A percentile compares a stretch with the other conserved stretches of the same genome.
phyloP scores from a whole-genome alignment of 2,888 invertebrate genomes.

The Hirtodrosophila cameraria region DNA sequence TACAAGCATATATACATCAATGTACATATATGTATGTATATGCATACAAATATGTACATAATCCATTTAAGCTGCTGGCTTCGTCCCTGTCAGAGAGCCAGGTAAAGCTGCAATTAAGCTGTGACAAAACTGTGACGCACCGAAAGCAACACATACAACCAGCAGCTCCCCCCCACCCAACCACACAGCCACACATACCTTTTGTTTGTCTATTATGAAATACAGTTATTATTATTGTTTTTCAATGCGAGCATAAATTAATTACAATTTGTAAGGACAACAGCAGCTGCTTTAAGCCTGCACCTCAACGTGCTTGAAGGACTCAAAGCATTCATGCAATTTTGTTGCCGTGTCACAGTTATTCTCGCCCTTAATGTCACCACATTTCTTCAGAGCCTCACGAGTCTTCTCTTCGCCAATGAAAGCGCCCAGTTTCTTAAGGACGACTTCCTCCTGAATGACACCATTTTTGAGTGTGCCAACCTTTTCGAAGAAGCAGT shows the following conservation, averaged over 20 bases:
- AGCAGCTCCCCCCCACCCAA: background rate
- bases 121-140: slow-evolving; percentile 60
- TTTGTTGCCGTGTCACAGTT: slow-evolving; percentile 77
- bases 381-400: slow-evolving; percentile 59
- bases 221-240: slow-evolving; percentile 63
- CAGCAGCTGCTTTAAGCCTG: slow-evolving; percentile 50
- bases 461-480: slow-evolving; percentile 73
- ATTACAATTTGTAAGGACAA: slow-evolving; percentile 60
- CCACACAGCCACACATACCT: background rate
- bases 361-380: slow-evolving; percentile 53
- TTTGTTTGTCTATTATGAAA: slow-evolving; percentile 54
- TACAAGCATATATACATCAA: background rate
- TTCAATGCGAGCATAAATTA: slow-evolving; percentile 53
- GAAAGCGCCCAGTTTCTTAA: slow-evolving; percentile 53
- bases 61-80: slow-evolving; percentile 64
- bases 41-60: slow-evolving; percentile 56
- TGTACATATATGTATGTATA: slow-evolving; percentile 10
- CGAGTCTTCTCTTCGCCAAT: slow-evolving; percentile 75
- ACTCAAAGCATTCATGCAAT: slow-evolving; percentile 66
- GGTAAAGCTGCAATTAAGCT: slow-evolving; percentile 69
- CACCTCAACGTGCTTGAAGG: slow-evolving; percentile 33
- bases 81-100: slow-evolving; percentile 43
- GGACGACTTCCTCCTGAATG: slow-evolving; percentile 60
- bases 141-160: background rate
- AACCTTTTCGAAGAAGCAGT: slow-evolving; percentile 80